Evolutionary conservation across 2,888 invertebrate species (phyloP).

Genomic region (Aproaerema taeniolella): DNA sequence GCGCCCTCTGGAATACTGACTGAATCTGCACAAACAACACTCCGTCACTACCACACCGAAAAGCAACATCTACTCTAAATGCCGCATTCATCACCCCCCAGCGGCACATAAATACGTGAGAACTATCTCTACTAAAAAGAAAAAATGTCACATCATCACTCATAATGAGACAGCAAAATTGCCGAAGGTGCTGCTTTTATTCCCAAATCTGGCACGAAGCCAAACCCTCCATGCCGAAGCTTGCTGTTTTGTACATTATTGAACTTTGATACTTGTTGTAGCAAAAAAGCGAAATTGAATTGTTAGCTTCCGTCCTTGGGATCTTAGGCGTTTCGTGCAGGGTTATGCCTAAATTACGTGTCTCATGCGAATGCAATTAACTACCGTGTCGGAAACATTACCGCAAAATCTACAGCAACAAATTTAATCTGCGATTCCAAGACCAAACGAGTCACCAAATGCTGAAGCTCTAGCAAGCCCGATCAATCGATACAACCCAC

Average conservation of each 20-base stretch:
- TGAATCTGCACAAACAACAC: constrained; percentile 69
- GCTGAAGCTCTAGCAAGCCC: constrained; percentile 12
- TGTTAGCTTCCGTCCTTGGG: constrained; percentile 69
- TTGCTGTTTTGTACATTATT: constrained; percentile 50
- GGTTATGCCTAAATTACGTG: constrained; percentile 43
- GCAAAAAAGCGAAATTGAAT: constrained; percentile 76
- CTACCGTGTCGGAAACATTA: constrained; percentile 56
- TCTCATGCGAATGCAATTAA: constrained; percentile 60
- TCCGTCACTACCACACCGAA: constrained; percentile 7
- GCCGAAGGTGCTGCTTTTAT: constrained; percentile 49
- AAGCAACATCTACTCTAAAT: constrained; percentile 5
- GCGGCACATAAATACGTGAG: constrained; percentile 26
- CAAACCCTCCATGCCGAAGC: constrained; percentile 61
- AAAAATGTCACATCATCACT: constrained; percentile 43
- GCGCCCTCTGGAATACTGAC: constrained; percentile 77
- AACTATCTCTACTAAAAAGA: constrained; percentile 50
- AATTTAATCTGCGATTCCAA: constrained; percentile 24
- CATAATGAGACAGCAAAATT: constrained; percentile 55
- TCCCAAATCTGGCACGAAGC: constrained; percentile 58
- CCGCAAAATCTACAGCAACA: constrained; percentile 45
- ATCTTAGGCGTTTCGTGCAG: constrained; percentile 59
- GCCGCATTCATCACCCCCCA: constrained; percentile 12
- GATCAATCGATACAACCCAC: constrained; percentile 10
- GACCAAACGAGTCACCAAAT: constrained; percentile 15
- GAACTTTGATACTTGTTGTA: constrained; percentile 52